Evolutionary conservation across 1,140 invertebrate species (phyloP), one percentile per base, ranked within the genome.

Genomic region (Drosophila equinoxialis): DNA sequence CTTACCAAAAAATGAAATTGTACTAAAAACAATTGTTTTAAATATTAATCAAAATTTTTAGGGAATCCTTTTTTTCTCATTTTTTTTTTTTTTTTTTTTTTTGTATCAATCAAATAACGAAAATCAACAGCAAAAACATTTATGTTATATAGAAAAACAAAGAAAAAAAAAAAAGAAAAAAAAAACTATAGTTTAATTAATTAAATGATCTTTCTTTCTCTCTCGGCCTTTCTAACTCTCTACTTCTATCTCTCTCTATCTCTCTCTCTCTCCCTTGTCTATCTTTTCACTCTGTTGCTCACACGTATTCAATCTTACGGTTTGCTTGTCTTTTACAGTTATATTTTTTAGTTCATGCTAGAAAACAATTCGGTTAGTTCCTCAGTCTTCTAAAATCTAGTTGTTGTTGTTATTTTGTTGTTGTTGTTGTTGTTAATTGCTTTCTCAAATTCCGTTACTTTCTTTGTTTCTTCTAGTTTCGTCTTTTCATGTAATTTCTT

Each of bases 351-450:
- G 45, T 51, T 51, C 6, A 23, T 51, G 69, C 65, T 74, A 71
- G 74, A 77, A 71, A 68, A 81, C 65, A 71, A 74, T 69, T 86
- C 71, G 57, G 82, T 87, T 66, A 60, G 67, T 77, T 87, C 84
- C 74, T 89, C 84, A 89, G 84, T 89, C 84, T 89, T 89, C 84
- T 89, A 89, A 30, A 84, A 89, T 89, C 84, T 89, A 89, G 84
- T 89, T 81, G 66, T 77, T 80, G 77, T 71, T 85, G 77, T 71
- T 67, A 74, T 79, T 84, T 64, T 70, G 86, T 73, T 84, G 73
- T 83, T 85, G 66, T 68, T 71, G 67, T 71, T 66, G 66, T 78
- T 63, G 59, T 78, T 67, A 79, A 71, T 81, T 86, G 71, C 74
- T 71, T 72, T 77, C 45, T 51, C 45, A 23, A 51, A 23, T 51